Evolutionary conservation across 2,113 vertebrate species (phyloP), one percentile per base, ranked within the genome.

Genomic region (Pterocles burchelli): DNA sequence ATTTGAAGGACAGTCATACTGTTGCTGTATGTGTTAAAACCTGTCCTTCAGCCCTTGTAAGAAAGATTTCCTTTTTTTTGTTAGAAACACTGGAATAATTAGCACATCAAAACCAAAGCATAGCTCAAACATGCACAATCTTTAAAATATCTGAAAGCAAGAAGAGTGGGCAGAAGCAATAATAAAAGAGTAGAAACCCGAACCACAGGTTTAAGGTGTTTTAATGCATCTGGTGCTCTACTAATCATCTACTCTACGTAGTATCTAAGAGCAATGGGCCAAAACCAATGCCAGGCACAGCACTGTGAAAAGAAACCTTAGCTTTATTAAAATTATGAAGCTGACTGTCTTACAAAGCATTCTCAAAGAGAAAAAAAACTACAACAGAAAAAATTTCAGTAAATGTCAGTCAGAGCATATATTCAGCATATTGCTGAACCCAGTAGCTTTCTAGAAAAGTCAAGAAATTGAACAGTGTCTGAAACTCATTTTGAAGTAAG

Each of bases 71-170:
- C 89, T 85, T 90, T 68, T 94, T 68, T 94, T 91, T 87, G 85
- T 97, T 96, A 96, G 74, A 95, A 93, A 83, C 89, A 93, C 66
- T 88, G 78, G 90, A 93, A 88, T 90, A 73, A 76, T 91, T 19
- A 93, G 96, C 96, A 97, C 43, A 31, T 52, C 93, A 97, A 92
- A 89, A 81, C 9, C 85, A 46, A 82, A 96, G 76, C 71, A 95
- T 21, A 97, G 85, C 82, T 96, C 85, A 93, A 65, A 94, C 90
- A 97, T 91, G 94, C 93, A 97, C 63, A 97, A 89, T 90, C 93
- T 96, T 62, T 74, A 71, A 90, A 94, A 55, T 20, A 81, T 89
- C n/a, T 65, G 49, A 97, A 91, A 96, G 91, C 90, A 95, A 45
- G 55, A 86, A 85, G 61, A 96, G 79, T 70, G 82, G 83, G 89